Conservation (phyloP, 2,113 vertebrate genomes). For the Menura novaehollandiae region DNA sequence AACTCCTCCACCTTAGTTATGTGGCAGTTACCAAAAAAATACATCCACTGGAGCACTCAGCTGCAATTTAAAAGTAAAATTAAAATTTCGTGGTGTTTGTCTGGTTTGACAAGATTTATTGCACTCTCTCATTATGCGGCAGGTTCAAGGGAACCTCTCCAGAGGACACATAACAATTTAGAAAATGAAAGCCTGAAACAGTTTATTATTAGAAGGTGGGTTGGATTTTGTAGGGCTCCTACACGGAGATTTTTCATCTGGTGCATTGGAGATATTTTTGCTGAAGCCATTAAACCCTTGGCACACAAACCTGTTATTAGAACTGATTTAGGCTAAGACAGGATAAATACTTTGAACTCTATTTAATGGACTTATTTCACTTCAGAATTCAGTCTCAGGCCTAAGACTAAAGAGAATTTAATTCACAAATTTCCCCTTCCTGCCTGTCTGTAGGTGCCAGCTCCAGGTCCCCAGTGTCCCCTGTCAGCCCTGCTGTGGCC, state of each 20-base stretch:
- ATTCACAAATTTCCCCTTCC: neutral
- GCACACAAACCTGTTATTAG: neutral
- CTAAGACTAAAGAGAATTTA: neutral
- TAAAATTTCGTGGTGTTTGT: neutral
- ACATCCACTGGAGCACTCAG: neutral
- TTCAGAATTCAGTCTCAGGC: neutral
- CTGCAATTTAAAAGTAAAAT: slow-evolving; percentile 38
- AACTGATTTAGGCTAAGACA: neutral
- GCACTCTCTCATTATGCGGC: slow-evolving; percentile 21
- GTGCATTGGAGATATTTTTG: neutral
- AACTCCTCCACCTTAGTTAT: neutral
- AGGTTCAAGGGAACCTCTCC: slow-evolving; percentile 27
- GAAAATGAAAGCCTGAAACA: slow-evolving; percentile 41
- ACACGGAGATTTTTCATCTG: neutral
- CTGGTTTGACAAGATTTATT: slow-evolving; percentile 32
- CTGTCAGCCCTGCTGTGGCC: neutral
- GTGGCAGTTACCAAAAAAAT: neutral
- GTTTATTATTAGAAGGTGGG: slow-evolving; percentile 43
- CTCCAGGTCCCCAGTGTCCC: neutral
- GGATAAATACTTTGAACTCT: slow-evolving; percentile 30
- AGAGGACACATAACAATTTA: slow-evolving; percentile 32
- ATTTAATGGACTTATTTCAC: neutral
- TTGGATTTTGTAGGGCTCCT: neutral
- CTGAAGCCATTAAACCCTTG: slow-evolving; percentile 11
- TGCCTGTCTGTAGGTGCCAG: neutral